Conservation (phyloP, 1,140 invertebrate species). For the Odontomachus brunneus region DNA sequence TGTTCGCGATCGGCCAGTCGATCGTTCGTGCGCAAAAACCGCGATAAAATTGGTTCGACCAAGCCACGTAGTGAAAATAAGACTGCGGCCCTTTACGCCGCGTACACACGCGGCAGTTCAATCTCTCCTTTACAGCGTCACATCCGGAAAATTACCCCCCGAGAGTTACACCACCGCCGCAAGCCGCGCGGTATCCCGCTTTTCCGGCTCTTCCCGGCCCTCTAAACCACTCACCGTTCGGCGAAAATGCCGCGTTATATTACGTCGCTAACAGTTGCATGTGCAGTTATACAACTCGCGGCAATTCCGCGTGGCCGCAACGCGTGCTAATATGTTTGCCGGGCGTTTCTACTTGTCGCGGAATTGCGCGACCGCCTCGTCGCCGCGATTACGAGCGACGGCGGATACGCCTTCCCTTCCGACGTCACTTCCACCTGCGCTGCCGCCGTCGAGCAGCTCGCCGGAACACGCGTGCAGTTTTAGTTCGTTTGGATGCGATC, state of each 20-base stretch:
- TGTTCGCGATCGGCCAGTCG: background rate
- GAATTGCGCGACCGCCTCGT: slow-evolving; percentile 9
- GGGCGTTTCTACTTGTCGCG: slow-evolving; percentile 21
- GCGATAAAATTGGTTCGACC: slow-evolving; percentile 17
- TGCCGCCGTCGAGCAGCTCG: too few relatives aligned
- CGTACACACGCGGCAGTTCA: slow-evolving; percentile 26
- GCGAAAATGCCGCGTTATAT: slow-evolving; percentile 35
- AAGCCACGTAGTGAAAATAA: slow-evolving; percentile 28
- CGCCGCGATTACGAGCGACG: background rate
- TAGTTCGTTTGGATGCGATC: too few relatives aligned
- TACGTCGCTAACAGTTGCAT: slow-evolving; percentile 42
- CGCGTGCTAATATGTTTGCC: slow-evolving; percentile 42
- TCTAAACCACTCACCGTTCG: too few relatives aligned
- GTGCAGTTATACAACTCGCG: slow-evolving; percentile 27
- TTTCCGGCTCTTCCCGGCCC: slow-evolving; percentile 17
- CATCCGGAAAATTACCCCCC: slow-evolving; percentile 43
- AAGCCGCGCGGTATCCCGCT: slow-evolving; percentile 4
- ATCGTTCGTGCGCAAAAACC: background rate
- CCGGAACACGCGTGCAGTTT: too few relatives aligned
- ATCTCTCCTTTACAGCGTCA: slow-evolving; percentile 45
- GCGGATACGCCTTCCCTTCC: background rate
- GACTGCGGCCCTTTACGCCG: slow-evolving; percentile 12
- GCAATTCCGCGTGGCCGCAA: slow-evolving; percentile 34
- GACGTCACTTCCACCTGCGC: too few relatives aligned
- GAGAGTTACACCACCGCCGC: slow-evolving; percentile 48